Conservation (phyloP, 2,113 vertebrate genomes). For the Chaetura pelagica region DNA sequence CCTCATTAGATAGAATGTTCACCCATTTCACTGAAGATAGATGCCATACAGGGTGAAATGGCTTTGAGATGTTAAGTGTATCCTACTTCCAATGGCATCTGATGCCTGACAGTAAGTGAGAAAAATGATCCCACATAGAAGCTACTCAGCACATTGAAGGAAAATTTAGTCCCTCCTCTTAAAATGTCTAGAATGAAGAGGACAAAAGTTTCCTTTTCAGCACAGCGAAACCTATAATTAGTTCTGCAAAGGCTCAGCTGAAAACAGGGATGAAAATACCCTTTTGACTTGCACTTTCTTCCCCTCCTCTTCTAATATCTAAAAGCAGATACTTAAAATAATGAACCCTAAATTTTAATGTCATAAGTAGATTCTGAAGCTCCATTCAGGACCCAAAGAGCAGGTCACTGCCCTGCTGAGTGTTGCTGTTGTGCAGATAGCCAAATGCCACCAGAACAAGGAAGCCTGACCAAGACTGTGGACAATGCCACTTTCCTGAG, state of each 20-base stretch:
- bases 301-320: not conserved
- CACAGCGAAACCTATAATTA: not conserved
- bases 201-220: not conserved
- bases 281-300: not conserved
- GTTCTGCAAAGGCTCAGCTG: not conserved
- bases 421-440: not conserved
- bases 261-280: not conserved
- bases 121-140: not conserved
- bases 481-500: not conserved
- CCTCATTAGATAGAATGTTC: not conserved
- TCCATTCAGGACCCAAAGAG: not conserved
- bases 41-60: not conserved
- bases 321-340: not conserved
- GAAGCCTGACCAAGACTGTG: not conserved
- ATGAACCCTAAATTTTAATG: not conserved
- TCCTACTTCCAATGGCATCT: not conserved
- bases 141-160: not conserved
- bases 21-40: not conserved
- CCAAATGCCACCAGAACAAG: not conserved
- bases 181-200: not conserved
- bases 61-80: not conserved
- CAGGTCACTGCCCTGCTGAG: accelerated
- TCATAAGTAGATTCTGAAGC: not conserved
- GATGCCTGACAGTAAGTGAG: not conserved
- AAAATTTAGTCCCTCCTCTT: not conserved